Conservation (phyloP, 2,113 vertebrate genomes). For the Zeus faber region DNA sequence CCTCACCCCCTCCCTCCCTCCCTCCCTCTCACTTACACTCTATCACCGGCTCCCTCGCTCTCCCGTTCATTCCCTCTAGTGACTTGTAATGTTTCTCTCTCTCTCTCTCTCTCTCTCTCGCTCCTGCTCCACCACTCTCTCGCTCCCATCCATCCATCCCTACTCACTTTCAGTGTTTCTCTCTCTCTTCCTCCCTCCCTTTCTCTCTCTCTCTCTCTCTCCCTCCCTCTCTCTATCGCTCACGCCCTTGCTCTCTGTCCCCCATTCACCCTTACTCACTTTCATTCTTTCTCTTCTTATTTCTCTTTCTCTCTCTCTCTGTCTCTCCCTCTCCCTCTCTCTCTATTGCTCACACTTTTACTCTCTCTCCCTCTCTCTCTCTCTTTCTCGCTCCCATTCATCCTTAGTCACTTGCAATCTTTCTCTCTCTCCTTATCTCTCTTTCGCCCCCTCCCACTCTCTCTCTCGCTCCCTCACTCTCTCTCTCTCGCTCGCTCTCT, state of each 20-base stretch:
- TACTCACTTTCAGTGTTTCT: constrained; percentile 11
- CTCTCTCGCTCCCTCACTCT: constrained; percentile 3
- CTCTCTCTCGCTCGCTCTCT: not conserved
- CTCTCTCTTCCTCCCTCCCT: not conserved
- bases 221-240: not conserved
- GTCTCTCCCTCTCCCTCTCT: too few relatives aligned
- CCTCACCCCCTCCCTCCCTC: constrained; percentile 9
- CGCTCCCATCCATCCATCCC: too few relatives aligned
- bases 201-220: not conserved
- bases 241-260: not conserved
- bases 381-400: constrained; percentile 42
- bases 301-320: constrained; percentile 27
- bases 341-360: constrained; percentile 12
- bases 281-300: not conserved
- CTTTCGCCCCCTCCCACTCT: not conserved
- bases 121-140: not conserved
- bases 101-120: not conserved
- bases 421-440: not conserved
- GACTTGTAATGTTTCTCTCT: too few relatives aligned
- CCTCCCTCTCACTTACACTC: not conserved
- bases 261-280: not conserved
- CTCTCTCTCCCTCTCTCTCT: constrained; percentile 23
- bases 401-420: constrained; percentile 35
- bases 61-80: constrained; percentile 8
- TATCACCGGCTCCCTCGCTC: constrained; percentile 9